These are phyloP conservation scores for Cryptocephalus primarius DNA, from an alignment of 2,888 invertebrate genomes.

Conservation along the genomic window DNA sequence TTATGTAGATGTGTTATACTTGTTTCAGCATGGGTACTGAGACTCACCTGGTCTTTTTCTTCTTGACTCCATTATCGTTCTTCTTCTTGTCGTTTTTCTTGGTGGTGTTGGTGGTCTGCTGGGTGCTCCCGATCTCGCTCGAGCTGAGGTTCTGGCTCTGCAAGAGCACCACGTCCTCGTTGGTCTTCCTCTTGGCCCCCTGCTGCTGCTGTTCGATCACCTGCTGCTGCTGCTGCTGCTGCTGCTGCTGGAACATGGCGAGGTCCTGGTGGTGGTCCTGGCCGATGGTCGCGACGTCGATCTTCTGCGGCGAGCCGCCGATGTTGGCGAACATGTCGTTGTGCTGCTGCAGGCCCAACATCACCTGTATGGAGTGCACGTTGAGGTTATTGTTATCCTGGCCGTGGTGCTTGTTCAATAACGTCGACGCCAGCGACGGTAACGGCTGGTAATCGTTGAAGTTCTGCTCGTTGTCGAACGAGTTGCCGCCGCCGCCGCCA, in stretches of 20 bases:
- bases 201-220: constrained; percentile 10
- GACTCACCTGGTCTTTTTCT: constrained; percentile 79
- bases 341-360: constrained; percentile 48
- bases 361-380: constrained; percentile 55
- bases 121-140: constrained; percentile 28
- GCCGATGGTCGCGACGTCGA: constrained; percentile 30
- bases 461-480: constrained; percentile 71
- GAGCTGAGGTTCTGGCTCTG: constrained; percentile 39
- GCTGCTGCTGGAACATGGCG: constrained; percentile 28
- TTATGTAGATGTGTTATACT: too few species aligned
- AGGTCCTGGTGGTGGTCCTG: constrained; percentile 37
- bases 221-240: constrained; percentile 19
- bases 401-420: constrained; percentile 25
- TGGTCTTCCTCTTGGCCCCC: constrained; percentile 27
- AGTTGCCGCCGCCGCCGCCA: constrained; percentile 54
- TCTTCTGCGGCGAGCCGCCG: constrained; percentile 39
- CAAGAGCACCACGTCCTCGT: constrained; percentile 35
- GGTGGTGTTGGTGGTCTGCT: constrained; percentile 33
- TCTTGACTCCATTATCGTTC: constrained; percentile 76
- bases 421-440: constrained; percentile 33
- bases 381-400: constrained; percentile 42
- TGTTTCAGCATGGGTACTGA: too few species aligned
- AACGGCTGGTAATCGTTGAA: constrained; percentile 61
- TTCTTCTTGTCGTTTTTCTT: constrained; percentile 68
- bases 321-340: constrained; percentile 37